Base-by-base conservation (phyloP, 2,113 vertebrate species). In the Festucalex cinctus region DNA sequence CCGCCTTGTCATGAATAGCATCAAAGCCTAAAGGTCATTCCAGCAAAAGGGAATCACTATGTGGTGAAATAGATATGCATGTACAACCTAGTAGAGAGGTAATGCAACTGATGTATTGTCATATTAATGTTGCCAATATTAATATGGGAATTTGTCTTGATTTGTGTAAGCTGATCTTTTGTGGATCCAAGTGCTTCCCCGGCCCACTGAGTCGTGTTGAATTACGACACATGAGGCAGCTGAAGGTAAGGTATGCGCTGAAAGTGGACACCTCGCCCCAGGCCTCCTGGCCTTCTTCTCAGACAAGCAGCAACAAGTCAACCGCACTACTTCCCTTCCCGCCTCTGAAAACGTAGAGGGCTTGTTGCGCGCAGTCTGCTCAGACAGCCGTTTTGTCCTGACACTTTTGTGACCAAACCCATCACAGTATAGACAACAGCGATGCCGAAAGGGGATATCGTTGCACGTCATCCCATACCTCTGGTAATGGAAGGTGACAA, bases 191-290 rank as follows among this genome's bases (percentile, higher is more conserved):
- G 83, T 68, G 76, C 78, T 80, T 80, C 79, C 85, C 84, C 89
- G 81, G 83, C 85, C 87, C 86, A 87, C 41, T 61, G 76, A 85
- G 85, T 79, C 79, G 88, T 86, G 84, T 89, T 86, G 82, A 82
- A 82, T 88, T 88, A 86, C 85, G 89, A 87, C 90, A 91, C 84
- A 85, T 83, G 88, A 91, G 80, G 79, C 89, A 87, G 86, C 86
- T 88, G 86, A 88, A 85, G 78, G 86, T 91, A 88, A 91, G 89
- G 88, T 91, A 90, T 90, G 89, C 82, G 66, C 86, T 88, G 92
- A 89, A 91, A 92, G 84, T 83, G 83, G 91, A 92, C 88, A 91
- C 91, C 88, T 88, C 73, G 60, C 87, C 86, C 83, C 83, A 83
- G 88, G 88, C 83, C 85, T 84, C 65, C 79, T 88, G 82, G 83